These are phyloP conservation scores for Myotis pilosus DNA, from an alignment of 2,797 vertebrate species.

Conservation along the genomic window DNA sequence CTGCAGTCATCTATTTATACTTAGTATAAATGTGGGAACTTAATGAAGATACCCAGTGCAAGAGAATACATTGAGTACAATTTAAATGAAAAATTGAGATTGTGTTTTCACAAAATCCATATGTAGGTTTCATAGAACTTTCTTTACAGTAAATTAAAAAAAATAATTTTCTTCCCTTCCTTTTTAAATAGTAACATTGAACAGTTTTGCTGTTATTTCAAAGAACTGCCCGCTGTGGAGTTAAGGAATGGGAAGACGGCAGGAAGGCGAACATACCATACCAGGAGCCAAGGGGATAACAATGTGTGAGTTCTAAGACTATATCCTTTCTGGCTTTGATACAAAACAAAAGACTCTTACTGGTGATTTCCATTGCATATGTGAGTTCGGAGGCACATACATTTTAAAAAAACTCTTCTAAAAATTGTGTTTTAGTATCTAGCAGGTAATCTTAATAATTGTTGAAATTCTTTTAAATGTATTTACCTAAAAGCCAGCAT, in stretches of 20 bases:
- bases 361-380: not conserved
- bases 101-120: not conserved
- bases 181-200: conserved; percentile 92
- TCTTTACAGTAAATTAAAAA: conserved; percentile 34
- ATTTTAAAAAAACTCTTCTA: not conserved
- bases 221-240: conserved; percentile 96
- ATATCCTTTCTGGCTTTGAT: conserved; percentile 15
- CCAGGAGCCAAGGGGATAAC: conserved; percentile 97
- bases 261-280: conserved; percentile 97
- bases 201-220: conserved; percentile 99
- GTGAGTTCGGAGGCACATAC: not conserved
- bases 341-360: not conserved
- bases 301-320: conserved; percentile 91
- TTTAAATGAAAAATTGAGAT: conserved; percentile 17
- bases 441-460: not conserved
- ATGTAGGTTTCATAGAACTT: conserved; percentile 3
- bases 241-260: conserved; percentile 97
- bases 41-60: not conserved
- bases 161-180: conserved; percentile 62
- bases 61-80: not conserved
- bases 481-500: not conserved
- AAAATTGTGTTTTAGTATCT: not conserved
- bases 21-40: not conserved
- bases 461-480: conserved; percentile 23
- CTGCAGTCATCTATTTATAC: not conserved